Evolutionary conservation across 2,797 vertebrate genomes (phyloP), one percentile per base, ranked within the genome.

Genomic region (Xyrichtys novacula): DNA sequence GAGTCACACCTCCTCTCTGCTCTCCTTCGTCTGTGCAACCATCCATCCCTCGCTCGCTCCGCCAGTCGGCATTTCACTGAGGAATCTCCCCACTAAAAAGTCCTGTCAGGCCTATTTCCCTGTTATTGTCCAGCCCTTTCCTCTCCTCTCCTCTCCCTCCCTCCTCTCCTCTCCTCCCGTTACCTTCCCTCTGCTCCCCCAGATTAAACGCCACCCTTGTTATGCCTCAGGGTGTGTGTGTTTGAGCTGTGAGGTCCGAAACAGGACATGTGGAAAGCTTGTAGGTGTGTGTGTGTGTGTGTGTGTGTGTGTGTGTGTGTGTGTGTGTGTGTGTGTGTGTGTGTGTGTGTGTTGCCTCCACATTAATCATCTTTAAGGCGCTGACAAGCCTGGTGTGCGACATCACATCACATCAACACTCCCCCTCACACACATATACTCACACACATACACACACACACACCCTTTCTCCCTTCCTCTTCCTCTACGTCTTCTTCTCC

Each of bases 291-390:
- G 53, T 55, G 47, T 66, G 54, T 38, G 47, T 53, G 39, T 52
- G 50, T 57, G 60, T 71, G 47, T 32, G 65, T 59, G 53, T 40
- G 58, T 71, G 89, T 38, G 48, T 28, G 38, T 61, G 42, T 39
- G 57, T 52, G 53, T 34, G 55, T 61, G 61, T 64, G 65, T 69
- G 56, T 54, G 46, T 65, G 58, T 63, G 70, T 60, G 44, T 54
- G 43, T 39, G 69, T 50, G 78, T 74, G 91, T 88, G 81, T 94
- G 94, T 94, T 94, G 92, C 94, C 95, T 92, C 91, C 2, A 94
- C 96, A 99, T 99, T 97, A 97, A 99, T 99, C 98, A 99, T 98
- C 96, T 98, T 99, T 99, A 98, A 94, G 91, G 95, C 88, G 89
- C 94, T 97, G 98, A 98, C 98, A 99, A 96, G 95, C 93, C 83